These are phyloP conservation scores for Gisinianus flammeolus DNA, from an alignment of 2,888 invertebrate species.

Conservation along the genomic window DNA sequence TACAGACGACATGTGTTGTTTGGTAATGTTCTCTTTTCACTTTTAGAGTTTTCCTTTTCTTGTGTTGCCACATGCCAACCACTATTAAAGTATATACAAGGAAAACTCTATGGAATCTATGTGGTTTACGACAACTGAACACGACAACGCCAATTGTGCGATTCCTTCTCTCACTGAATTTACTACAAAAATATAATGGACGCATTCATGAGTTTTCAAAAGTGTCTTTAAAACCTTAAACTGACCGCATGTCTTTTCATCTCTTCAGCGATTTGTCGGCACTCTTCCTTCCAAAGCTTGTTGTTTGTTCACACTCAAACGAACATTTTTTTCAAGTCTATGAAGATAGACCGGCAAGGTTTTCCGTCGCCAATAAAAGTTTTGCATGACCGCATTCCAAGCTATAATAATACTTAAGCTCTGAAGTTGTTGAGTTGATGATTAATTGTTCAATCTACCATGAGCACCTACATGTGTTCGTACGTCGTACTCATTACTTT, in stretches of 20 bases:
- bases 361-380: conserved; percentile 24
- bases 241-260: conserved; percentile 33
- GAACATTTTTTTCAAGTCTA: conserved; percentile 5
- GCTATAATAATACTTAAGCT: too few relatives aligned
- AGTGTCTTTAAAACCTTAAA: conserved; percentile 21
- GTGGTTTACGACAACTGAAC: conserved; percentile 23
- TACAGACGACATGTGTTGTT: conserved; percentile 28
- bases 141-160: conserved; percentile 34
- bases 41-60: conserved; percentile 4
- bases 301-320: conserved; percentile 26
- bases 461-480: too few relatives aligned
- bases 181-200: neutral
- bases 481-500: too few relatives aligned
- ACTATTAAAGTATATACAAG: conserved; percentile 9
- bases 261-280: conserved; percentile 28
- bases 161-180: neutral
- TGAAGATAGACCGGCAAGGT: neutral
- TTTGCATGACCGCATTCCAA: conserved; percentile 29
- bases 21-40: conserved; percentile 21
- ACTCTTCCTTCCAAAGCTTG: conserved; percentile 1
- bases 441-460: too few relatives aligned
- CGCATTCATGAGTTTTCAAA: conserved; percentile 8
- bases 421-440: too few relatives aligned
- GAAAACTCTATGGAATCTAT: conserved; percentile 19
- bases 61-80: conserved; percentile 31